Conservation (phyloP, 1,140 invertebrate species). For the Drosophila elegans region DNA sequence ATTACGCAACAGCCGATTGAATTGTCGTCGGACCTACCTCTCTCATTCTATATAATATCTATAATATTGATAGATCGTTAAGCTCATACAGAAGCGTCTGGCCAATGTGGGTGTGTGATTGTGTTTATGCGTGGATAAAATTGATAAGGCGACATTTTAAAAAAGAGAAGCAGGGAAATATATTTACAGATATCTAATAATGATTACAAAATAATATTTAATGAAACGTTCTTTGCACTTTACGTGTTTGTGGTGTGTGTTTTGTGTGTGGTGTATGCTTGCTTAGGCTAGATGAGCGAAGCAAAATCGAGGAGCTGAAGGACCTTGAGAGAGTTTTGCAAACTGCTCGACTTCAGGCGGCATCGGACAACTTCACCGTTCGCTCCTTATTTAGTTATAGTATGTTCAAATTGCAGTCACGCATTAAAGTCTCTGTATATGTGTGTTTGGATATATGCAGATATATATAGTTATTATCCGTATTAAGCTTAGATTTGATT, state of each 20-base stretch:
- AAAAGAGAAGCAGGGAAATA: conserved; percentile 71
- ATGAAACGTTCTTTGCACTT: conserved; percentile 67
- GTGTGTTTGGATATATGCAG: conserved; percentile 46
- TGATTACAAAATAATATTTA: conserved; percentile 63
- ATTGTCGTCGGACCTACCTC: conserved; percentile 45
- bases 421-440: conserved; percentile 47
- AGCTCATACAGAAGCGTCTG: conserved; percentile 56
- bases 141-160: conserved; percentile 67
- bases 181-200: conserved; percentile 77
- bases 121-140: conserved; percentile 37
- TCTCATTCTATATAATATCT: conserved; percentile 28
- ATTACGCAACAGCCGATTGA: conserved; percentile 60
- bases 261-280: conserved; percentile 27
- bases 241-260: conserved; percentile 28
- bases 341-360: conserved; percentile 42
- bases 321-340: conserved; percentile 59
- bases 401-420: conserved; percentile 46
- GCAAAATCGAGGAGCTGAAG: conserved; percentile 55
- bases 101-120: conserved; percentile 36
- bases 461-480: conserved; percentile 70
- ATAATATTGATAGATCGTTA: conserved; percentile 53
- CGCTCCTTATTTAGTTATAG: conserved; percentile 29
- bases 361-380: conserved; percentile 46
- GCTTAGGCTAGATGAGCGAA: conserved; percentile 51
- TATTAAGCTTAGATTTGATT: conserved; percentile 81